Conservation (phyloP, 2,113 vertebrate species). For the Pao palembangensis region DNA sequence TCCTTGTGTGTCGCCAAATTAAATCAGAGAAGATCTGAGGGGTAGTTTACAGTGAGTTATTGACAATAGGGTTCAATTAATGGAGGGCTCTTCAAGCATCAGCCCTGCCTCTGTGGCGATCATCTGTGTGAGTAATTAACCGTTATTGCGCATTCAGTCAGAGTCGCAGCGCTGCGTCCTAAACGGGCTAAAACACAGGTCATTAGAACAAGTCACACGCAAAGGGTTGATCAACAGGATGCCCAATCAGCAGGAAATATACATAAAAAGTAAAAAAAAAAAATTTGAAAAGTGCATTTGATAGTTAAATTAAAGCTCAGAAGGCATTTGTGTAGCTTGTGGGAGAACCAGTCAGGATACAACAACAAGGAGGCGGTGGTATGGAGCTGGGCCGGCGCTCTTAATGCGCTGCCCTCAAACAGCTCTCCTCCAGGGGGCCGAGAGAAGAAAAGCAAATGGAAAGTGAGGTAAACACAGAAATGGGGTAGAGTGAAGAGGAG, state of each 20-base stretch:
- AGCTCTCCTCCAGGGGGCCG: slow-evolving; percentile 17
- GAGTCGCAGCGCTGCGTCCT: neutral
- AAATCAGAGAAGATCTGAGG: slow-evolving; percentile 59
- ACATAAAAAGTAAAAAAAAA: neutral
- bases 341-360: slow-evolving; percentile 37
- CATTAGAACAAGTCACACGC: neutral
- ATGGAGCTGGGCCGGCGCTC: slow-evolving; percentile 16
- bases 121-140: slow-evolving; percentile 65
- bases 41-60: slow-evolving; percentile 60
- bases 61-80: slow-evolving; percentile 69
- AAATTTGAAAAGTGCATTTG: neutral
- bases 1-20: slow-evolving; percentile 64
- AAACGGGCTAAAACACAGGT: neutral
- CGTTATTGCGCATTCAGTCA: slow-evolving; percentile 35
- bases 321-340: slow-evolving; percentile 43
- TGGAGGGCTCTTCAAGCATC: slow-evolving; percentile 58
- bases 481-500: neutral
- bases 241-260: slow-evolving; percentile 4
- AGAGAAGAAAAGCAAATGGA: slow-evolving; percentile 1
- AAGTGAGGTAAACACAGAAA: slow-evolving; percentile 4
- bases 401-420: slow-evolving; percentile 14
- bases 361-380: slow-evolving; percentile 29
- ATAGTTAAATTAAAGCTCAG: slow-evolving; percentile 8
- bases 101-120: slow-evolving; percentile 49
- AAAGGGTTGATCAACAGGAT: neutral